Conservation (phyloP, 92 coral and sea anemone genomes). For the Zoanthus gigantus region DNA sequence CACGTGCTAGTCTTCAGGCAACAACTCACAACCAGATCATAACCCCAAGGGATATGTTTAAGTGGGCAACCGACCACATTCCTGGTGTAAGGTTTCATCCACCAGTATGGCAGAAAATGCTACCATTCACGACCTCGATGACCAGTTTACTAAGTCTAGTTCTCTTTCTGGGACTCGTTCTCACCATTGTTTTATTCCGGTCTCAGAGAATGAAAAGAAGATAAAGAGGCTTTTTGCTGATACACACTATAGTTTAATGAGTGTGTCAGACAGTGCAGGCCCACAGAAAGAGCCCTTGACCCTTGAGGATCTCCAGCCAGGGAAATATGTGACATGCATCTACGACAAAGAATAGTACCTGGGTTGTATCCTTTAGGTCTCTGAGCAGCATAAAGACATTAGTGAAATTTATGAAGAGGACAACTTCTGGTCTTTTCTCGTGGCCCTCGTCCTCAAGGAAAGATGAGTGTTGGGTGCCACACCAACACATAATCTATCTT, state of each 20-base stretch:
- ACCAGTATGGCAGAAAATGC: constrained; percentile 26
- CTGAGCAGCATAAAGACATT: constrained; percentile 24
- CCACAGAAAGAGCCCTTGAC: constrained; percentile 26
- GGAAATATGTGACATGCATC: constrained; percentile 14
- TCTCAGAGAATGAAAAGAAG: constrained; percentile 8
- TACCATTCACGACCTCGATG: constrained; percentile 1
- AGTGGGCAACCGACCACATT: constrained; percentile 13
- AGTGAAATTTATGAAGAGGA: constrained; percentile 27
- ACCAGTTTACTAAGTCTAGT: constrained; percentile 9
- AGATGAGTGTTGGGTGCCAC: constrained; percentile 38
- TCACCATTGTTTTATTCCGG: constrained; percentile 15
- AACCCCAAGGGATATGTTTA: constrained; percentile 20
- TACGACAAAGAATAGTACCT: neutral
- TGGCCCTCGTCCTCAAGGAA: constrained; percentile 22
- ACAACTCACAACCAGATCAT: constrained; percentile 1
- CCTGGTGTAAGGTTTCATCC: constrained; percentile 42
- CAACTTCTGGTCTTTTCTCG: constrained; percentile 18
- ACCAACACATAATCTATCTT: constrained; percentile 22
- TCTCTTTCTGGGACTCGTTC: constrained; percentile 25
- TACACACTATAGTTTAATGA: constrained; percentile 14
- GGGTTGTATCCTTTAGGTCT: constrained; percentile 32
- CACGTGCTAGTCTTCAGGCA: constrained; percentile 39
- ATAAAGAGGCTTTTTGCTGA: constrained; percentile 41
- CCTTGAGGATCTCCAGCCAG: constrained; percentile 30
- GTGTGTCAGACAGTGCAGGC: constrained; percentile 38